phyloP scores from a whole-genome alignment of 2,797 vertebrate species.

The Somateria mollissima region DNA sequence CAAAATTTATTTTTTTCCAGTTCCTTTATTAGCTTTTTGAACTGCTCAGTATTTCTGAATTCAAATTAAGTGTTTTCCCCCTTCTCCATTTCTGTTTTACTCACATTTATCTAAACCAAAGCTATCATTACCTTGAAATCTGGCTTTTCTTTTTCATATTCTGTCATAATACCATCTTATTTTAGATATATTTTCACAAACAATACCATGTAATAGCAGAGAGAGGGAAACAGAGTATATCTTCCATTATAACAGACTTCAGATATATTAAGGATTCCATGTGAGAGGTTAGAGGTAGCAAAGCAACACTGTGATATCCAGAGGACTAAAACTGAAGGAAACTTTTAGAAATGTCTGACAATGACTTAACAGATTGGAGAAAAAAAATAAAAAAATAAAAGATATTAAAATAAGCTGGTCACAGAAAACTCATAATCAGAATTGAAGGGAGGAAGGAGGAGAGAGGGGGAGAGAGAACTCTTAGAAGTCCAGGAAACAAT shows the following conservation, averaged over 20 bases:
- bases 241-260: not conserved
- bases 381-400: not conserved
- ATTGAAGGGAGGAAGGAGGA: not conserved
- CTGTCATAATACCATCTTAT: not conserved
- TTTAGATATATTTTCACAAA: not conserved
- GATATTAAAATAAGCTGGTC: not conserved
- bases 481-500: conserved; percentile 11
- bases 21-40: conserved; percentile 69
- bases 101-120: conserved; percentile 15
- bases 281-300: not conserved
- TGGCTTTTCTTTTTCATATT: not conserved
- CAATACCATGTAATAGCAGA: not conserved
- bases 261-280: not conserved
- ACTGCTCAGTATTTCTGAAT: conserved; percentile 56
- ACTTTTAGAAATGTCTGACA: not conserved
- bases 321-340: not conserved
- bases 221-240: not conserved
- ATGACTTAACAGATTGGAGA: not conserved
- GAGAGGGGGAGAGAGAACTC: not conserved
- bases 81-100: conserved; percentile 17
- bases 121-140: not conserved
- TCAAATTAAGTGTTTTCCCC: conserved; percentile 43
- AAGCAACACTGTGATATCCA: not conserved
- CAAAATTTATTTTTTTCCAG: conserved; percentile 53
- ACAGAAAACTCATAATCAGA: not conserved